These are phyloP conservation scores for Nephrotoma appendiculata DNA, from an alignment of 2,888 invertebrate species.

Conservation along the genomic window DNA sequence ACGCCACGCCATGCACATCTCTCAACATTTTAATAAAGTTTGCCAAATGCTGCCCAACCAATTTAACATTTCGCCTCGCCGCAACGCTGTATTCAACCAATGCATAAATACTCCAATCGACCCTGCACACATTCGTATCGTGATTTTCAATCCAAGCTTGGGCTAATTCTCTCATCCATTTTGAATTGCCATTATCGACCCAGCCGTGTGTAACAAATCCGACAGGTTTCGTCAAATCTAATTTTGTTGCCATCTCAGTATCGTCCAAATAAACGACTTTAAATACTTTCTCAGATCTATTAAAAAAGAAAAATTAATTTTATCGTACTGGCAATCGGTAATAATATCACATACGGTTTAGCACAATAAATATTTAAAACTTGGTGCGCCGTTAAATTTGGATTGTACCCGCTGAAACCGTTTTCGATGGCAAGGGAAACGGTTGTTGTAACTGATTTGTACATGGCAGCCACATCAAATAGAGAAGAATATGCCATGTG, in stretches of 20 bases:
- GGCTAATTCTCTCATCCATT: conserved; percentile 24
- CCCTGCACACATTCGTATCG: conserved; percentile 25
- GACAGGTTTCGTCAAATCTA: conserved; percentile 21
- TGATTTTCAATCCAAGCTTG: conserved; percentile 26
- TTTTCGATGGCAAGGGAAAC: too few species aligned
- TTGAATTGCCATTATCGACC: conserved; percentile 27
- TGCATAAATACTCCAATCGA: conserved; percentile 28
- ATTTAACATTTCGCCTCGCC: not conserved
- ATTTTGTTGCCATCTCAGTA: conserved; percentile 20
- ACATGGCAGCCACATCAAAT: too few species aligned
- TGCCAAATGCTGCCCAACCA: conserved; percentile 16
- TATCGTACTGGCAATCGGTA: too few species aligned
- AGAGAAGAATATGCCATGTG: too few species aligned
- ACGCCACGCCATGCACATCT: conserved; percentile 18
- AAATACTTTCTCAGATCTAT: conserved; percentile 18
- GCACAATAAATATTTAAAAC: too few species aligned
- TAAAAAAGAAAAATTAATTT: not conserved
- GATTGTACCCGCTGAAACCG: too few species aligned
- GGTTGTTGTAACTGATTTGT: too few species aligned
- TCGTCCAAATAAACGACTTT: conserved; percentile 24
- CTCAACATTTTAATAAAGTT: conserved; percentile 26
- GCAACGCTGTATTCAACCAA: conserved; percentile 25
- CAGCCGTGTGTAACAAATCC: conserved; percentile 30
- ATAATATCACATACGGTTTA: too few species aligned
- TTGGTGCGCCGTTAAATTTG: too few species aligned